Evolutionary conservation across 2,113 vertebrate genomes (phyloP), one percentile per base, ranked within the genome.

Genomic region (Cercocebus atys): DNA sequence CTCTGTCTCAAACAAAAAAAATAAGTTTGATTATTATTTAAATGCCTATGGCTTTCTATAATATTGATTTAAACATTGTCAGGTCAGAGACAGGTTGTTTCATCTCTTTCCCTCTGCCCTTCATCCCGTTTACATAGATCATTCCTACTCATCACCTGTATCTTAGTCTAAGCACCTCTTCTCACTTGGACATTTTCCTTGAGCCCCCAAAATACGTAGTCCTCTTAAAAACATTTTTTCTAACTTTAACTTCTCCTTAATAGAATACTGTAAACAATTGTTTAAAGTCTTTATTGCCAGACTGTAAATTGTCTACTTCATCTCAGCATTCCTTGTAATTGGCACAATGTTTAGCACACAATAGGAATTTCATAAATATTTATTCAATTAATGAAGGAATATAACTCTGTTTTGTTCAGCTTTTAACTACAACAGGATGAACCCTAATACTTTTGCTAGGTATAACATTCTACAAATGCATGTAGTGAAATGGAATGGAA

Each of bases 211-310:
- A 76, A 78, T 57, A 35, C 45, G 43, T 84, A 57, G 6, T 23
- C 9, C 73, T 88, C 57, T 16, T 84, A 45, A 95, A 96, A 88
- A 64, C 27, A 20, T 30, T 85, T 75, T 43, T 47, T 30, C 11
- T 83, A 57, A 85, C 32, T 89, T 40, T 43, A 59, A 55, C 30
- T 27, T 92, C 61, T 64, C 61, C 22, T 76, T 64, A 32, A 61
- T 61, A 47, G 25, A 25, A 38, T 78, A 30, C 23, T 52, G 27
- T 84, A n/a, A 16, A n/a, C n/a, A 90, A 90, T 80, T 92, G 23
- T 57, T 93, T 93, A 73, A 89, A 59, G 32, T 55, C 43, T 72
- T 95, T 18, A n/a, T 81, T 97, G 12, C 38, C 64, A 92, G 66
- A 72, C 8, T 80, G 4, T 64, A 94, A 43, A 30, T 83, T 82